Evolutionary conservation across 2,888 invertebrate species (phyloP), one percentile per base, ranked within the genome.

Genomic region (Coelinius sp.): DNA sequence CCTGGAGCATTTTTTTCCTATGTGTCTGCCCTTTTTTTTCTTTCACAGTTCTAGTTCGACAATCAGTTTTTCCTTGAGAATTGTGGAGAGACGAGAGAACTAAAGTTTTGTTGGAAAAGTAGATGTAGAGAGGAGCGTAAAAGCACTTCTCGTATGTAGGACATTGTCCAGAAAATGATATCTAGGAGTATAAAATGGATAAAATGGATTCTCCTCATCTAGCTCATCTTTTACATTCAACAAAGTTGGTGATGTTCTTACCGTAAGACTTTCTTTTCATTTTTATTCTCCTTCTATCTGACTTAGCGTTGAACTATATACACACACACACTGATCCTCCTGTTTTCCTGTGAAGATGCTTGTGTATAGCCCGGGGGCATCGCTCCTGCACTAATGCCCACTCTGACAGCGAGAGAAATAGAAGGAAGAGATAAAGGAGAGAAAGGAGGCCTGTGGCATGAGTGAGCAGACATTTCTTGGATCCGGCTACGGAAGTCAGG

Each of bases 401-500:
- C 62, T 27, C 24, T 22, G 63, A 70, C 70, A 59, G 66, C 38
- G 22, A 59, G 46, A 53, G 20, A 65, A 38, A 49, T 49, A 46
- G 38, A 44, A 38, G n/a, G 52, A 68, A 41, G 65, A 38, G 31
- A 27, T 46, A 64, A 10, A 17, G 35, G 27, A 64, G 65, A 56
- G n/a, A 56, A 38, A 71, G 69, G 59, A 38, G 62, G 67, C 41
- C 41, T 67, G 68, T 59, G 65, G 41, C 44, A 68, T 68, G 66
- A 68, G 44, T 74, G 65, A 72, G 65, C 71, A 67, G 31, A 56
- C 17, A 56, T n/a, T 62, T 31, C 10, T 22, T 22, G 38, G 41
- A 63, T 63, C 63, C 31, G 35, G 67, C 52, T 7, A 20, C 53
- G 49, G 52, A 53, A 22, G 38, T 10, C 8, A 68, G 56, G 44